Conservation (phyloP, 2,888 invertebrate species). For the Mycogona germanica region DNA sequence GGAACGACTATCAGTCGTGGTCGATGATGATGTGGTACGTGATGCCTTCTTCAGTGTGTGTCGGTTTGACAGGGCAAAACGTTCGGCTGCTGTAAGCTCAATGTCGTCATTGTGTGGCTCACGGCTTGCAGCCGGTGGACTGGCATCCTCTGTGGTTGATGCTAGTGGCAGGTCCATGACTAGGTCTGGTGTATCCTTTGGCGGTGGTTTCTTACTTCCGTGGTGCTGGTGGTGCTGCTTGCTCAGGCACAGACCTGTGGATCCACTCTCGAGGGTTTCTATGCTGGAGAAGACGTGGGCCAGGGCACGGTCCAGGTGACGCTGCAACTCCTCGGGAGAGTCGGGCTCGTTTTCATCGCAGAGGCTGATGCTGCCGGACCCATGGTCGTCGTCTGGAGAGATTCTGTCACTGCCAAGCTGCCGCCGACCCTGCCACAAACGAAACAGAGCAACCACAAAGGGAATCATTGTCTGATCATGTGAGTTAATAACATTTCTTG, state of each 20-base stretch:
- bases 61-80: constrained; percentile 65
- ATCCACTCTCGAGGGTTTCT: constrained; percentile 29
- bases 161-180: constrained; percentile 68
- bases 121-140: constrained; percentile 32
- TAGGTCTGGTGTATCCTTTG: constrained; percentile 55
- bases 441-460: too few species aligned
- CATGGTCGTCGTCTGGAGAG: too few species aligned
- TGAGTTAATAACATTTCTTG: too few species aligned
- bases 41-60: constrained; percentile 64
- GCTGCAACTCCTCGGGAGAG: constrained; percentile 14
- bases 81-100: constrained; percentile 58
- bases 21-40: too few species aligned
- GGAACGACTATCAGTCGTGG: too few species aligned
- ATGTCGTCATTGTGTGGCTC: constrained; percentile 19
- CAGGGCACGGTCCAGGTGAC: constrained; percentile 34
- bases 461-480: too few species aligned
- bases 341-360: too few species aligned
- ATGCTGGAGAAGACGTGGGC: constrained; percentile 35
- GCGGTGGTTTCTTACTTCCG: constrained; percentile 17
- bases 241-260: too few species aligned
- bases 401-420: too few species aligned
- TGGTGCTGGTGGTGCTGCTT: too few species aligned
- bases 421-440: too few species aligned
- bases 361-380: too few species aligned
- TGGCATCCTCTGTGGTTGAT: constrained; percentile 25